Evolutionary conservation across 2,113 vertebrate genomes (phyloP).

Genomic region (Bombycilla garrulus): DNA sequence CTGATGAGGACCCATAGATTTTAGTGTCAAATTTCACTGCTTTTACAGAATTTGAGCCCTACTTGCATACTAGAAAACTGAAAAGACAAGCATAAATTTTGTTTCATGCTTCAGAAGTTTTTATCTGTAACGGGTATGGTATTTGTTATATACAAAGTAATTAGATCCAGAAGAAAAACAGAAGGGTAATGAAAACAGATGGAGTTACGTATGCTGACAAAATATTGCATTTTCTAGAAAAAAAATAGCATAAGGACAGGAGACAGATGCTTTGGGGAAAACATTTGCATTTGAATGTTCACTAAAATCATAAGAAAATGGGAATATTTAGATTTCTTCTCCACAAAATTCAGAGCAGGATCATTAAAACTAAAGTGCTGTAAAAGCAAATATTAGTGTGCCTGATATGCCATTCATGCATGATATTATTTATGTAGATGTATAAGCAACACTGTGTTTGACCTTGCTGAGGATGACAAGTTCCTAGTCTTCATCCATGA

Average conservation of each 20-base stretch:
- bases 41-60: background rate
- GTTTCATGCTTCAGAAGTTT: background rate
- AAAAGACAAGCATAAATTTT: background rate
- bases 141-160: background rate
- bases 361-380: background rate
- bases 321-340: background rate
- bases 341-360: background rate
- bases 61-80: background rate
- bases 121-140: background rate
- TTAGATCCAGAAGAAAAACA: background rate
- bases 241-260: background rate
- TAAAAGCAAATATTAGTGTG: background rate
- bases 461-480: background rate
- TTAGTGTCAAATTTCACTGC: background rate
- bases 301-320: constrained; percentile 24
- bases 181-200: constrained; percentile 26
- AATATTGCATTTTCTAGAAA: background rate
- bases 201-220: background rate
- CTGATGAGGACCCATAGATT: background rate
- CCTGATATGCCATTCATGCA: background rate
- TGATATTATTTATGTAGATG: background rate
- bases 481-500: background rate
- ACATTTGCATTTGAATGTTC: background rate
- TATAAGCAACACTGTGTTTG: background rate
- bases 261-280: background rate